A percentile compares a stretch with the other conserved stretches of the same genome.
Conservation (phyloP, 2,797 vertebrate species). For the Graptemys geographica region DNA sequence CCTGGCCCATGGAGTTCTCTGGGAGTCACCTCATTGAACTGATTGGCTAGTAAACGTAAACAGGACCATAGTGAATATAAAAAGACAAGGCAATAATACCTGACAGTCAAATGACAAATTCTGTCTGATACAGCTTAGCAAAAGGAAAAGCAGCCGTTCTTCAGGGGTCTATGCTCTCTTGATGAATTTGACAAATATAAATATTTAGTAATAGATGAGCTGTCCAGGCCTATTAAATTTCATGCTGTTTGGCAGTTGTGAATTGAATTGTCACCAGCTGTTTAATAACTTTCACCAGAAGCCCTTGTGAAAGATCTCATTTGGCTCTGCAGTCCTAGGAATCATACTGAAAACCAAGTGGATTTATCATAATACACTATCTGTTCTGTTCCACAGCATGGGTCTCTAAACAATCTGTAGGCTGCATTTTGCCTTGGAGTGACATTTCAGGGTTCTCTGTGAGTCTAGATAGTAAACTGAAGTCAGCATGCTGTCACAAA, state of each 20-base stretch:
- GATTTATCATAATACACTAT: not conserved
- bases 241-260: not conserved
- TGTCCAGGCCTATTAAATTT: conserved; percentile 25
- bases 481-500: not conserved
- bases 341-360: not conserved
- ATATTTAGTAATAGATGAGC: conserved; percentile 62
- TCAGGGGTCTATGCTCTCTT: not conserved
- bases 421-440: not conserved
- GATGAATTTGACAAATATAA: conserved; percentile 49
- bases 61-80: not conserved
- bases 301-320: conserved; percentile 22
- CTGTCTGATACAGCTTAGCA: not conserved
- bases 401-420: not conserved
- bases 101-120: conserved; percentile 69
- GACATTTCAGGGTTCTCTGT: not conserved
- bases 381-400: not conserved
- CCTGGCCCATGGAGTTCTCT: not conserved
- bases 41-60: conserved; percentile 13
- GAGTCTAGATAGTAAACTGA: not conserved
- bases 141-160: conserved; percentile 30
- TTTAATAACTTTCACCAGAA: conserved; percentile 19
- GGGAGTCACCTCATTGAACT: not conserved
- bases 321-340: not conserved
- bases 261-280: not conserved
- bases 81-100: conserved; percentile 60